These are phyloP conservation scores for Melipona beecheii DNA, from an alignment of 2,888 invertebrate genomes.

Conservation along the genomic window DNA sequence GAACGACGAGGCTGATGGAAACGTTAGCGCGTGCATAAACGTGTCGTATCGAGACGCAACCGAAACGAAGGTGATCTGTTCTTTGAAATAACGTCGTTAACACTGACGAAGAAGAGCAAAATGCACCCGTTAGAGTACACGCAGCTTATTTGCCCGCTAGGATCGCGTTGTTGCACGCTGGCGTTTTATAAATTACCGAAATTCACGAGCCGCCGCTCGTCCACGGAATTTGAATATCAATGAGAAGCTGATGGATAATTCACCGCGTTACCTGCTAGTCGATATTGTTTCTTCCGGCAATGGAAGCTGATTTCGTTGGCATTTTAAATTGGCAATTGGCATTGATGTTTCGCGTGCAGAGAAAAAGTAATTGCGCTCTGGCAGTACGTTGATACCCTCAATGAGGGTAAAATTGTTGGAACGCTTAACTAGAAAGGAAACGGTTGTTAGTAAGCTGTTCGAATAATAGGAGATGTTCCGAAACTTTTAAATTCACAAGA, in stretches of 20 bases:
- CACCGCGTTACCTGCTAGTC: not conserved
- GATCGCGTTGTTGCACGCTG: not conserved
- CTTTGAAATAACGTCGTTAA: conserved; percentile 39
- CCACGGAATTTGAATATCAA: conserved; percentile 38
- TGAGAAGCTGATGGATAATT: conserved; percentile 17
- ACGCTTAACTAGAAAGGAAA: no score
- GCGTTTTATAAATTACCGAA: conserved; percentile 32
- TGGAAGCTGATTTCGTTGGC: not conserved
- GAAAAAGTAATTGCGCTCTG: no score
- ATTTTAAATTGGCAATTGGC: not conserved
- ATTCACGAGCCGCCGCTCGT: conserved; percentile 3
- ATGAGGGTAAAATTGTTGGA: no score
- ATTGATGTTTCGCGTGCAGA: no score
- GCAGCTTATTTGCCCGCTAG: not conserved
- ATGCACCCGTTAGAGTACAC: conserved; percentile 2
- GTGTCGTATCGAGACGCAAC: conserved; percentile 24
- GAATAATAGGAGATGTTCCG: no score
- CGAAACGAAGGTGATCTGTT: conserved; percentile 29
- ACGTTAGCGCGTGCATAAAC: conserved; percentile 21
- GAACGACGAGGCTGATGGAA: conserved; percentile 19
- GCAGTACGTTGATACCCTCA: no score
- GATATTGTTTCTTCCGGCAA: conserved; percentile 1
- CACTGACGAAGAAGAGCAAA: conserved; percentile 8
- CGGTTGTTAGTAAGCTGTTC: no score
- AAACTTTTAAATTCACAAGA: no score